Base-by-base conservation (phyloP, 2,797 vertebrate species). In the Ceyx erithaca region DNA sequence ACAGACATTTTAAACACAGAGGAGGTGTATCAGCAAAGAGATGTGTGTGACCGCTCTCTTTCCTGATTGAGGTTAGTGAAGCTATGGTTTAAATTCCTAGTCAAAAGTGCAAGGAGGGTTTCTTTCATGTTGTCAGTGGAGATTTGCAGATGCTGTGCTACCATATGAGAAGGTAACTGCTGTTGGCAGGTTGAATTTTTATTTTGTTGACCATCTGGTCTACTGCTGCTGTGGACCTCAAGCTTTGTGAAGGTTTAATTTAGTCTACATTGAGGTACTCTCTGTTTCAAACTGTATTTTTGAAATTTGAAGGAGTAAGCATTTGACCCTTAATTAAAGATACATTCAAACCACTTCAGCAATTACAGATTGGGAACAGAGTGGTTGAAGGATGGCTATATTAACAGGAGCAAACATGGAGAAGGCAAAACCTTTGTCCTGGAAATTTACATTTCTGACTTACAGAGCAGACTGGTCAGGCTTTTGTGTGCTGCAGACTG, bases 151-250 rank as follows among this genome's bases (percentile, higher is more conserved):
- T 51, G 57, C 80, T 88, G 40, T 90, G 82, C 71, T 80, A 49
- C 88, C 82, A 69, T 92, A 95, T 93, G 91, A 80, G 78, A 85
- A 92, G 92, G 72, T 92, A 82, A 72, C 76, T 89, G 46, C 66
- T 88, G n/a, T 70, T 86, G 90, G 52, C 85, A 80, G 64, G 49
- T 52, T 93, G 70, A 58, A 64, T 88, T 92, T 92, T 92, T 95
- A 57, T 90, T 94, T 86, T 86, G 69, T 75, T 91, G 80, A 43
- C 95, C 93, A 92, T 96, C 86, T 97, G 95, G 89, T 67, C 46
- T 70, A 51, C 48, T 95, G 78, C 54, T 95, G 85, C 61, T 94
- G 61, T 55, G 63, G 40, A 76, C 55, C 85, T 91, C 7, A 17
- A 86, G 69, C 46, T 84, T 90, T 90, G 70, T 40, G 15, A 68